Evolutionary conservation across 1,140 invertebrate genomes (phyloP), one percentile per base, ranked within the genome.

Genomic region (Parapsyche elsis): DNA sequence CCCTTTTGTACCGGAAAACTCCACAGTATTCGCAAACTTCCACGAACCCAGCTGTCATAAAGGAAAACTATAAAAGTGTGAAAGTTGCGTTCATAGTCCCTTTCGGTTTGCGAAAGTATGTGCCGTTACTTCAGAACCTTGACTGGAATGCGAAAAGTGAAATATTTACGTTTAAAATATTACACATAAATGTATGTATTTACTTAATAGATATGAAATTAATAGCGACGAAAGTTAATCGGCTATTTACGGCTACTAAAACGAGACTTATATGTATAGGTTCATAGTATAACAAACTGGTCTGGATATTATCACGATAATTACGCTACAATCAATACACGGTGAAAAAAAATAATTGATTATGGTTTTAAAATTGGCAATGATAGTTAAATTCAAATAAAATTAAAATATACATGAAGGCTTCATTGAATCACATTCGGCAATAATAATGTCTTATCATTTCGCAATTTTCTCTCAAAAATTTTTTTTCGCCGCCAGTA

Each of bases 11-110:
- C 24, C 49, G 64, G 78, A 67, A 67, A 67, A 67, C 71, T 45
- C 44, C 70, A 53, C 30, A 77, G 81, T 79, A 78, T 67, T 71
- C 79, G 38, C 67, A 78, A 80, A 83, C 30, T 80, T 83, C 59
- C 49, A n/a, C 44, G 24, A 75, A 12, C 64, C 79, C 71, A 76
- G 81, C 81, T 78, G 81, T 83, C 79, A 78, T 80, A 83, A 80
- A 83, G 76, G 79, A 75, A 83, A 80, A 83, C 81, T 82, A 82
- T 82, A 80, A 77, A 80, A 82, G 81, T 82, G 78, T 64, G 73
- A 70, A 77, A 80, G 77, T 81, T 81, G 71, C 71, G 57, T 21
- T 21, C 57, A 21, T 16, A 61, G 64, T 67, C 64, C 64, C 12
- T 67, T 67, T 67, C 24, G 10, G 64, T 67, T 19, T 19, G 21